Base-by-base conservation (phyloP, 2,888 invertebrate genomes). In the Rhamnusium bicolor region DNA sequence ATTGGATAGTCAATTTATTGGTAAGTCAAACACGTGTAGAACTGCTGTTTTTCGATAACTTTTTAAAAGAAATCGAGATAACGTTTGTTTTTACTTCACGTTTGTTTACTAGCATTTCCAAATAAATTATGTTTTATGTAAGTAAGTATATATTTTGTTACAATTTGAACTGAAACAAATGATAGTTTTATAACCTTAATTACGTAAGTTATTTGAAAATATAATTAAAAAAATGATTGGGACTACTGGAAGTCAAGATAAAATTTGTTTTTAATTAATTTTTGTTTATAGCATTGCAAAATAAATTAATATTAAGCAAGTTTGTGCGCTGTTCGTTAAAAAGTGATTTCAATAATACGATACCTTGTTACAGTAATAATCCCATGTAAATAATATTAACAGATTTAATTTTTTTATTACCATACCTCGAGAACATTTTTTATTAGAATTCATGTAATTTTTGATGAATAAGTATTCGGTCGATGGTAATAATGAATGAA, bases 21-120 rank as follows among this genome's bases (percentile, higher is more conserved):
- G 61, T 61, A 61, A 61, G 61, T 61, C 21, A 21, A 19, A 7
- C 58, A 60, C 58, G 58, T 60, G 58, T 5, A 29, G 32, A 32
- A 12, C 40, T 60, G 18, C 18, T 60, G 54, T 60, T 60, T 60
- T 60, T 60, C 5, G 18, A 60, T 51, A 51, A 51, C 7, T 51
- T 51, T 58, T 56, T 27, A 4, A 27, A 56, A 27, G n/a, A 56
- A 56, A 16, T 24, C 3, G 7, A 27, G 54, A 56, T 56, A 56
- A 56, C 24, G 27, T 4, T 56, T 27, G 27, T 56, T 27, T 56
- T 56, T 56, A 7, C 16, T 14, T n/a, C 12, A 21, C 1, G n/a
- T n/a, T 27, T 56, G 24, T 27, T 56, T 56, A 24, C 54, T n/a
- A 4, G 27, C 27, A 27, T 56, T n/a, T 14, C 54, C 27, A 56